Percentiles rank a stretch among this genome's conserved stretches.
Evolutionary conservation across 2,797 vertebrate genomes (phyloP).

Genomic region (Uromys caudimaculatus): DNA sequence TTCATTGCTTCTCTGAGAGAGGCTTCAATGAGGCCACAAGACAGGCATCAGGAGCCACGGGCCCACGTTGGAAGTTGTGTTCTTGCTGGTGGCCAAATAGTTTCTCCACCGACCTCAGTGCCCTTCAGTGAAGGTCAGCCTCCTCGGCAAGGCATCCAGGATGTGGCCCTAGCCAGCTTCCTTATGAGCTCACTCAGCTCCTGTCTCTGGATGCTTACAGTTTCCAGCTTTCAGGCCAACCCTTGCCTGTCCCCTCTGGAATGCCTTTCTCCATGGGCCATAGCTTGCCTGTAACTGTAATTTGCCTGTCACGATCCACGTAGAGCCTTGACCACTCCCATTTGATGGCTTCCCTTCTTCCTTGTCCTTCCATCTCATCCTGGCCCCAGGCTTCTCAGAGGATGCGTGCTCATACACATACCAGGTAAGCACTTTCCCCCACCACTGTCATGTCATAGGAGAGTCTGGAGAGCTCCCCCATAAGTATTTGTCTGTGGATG

Average conservation of each 20-base stretch:
- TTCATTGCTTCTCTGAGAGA: neutral
- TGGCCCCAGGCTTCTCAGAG: neutral
- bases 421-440: neutral
- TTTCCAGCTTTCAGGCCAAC: neutral
- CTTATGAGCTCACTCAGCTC: neutral
- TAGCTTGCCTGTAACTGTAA: too few species aligned
- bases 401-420: neutral
- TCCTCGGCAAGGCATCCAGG: neutral
- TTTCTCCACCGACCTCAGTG: neutral
- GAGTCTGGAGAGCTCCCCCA: neutral
- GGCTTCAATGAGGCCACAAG: neutral
- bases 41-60: neutral
- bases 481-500: neutral
- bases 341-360: neutral
- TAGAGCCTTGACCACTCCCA: neutral
- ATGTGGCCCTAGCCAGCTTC: neutral
- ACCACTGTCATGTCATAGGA: neutral
- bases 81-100: neutral
- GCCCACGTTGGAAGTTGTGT: neutral
- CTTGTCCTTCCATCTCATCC: neutral
- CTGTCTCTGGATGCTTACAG: neutral
- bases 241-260: neutral
- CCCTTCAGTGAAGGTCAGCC: neutral
- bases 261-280: neutral
- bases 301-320: rapidly evolving